A percentile compares a stretch with the other conserved stretches of the same genome.
phyloP scores from a whole-genome alignment of 2,113 vertebrate species.

The Verasper variegatus region DNA sequence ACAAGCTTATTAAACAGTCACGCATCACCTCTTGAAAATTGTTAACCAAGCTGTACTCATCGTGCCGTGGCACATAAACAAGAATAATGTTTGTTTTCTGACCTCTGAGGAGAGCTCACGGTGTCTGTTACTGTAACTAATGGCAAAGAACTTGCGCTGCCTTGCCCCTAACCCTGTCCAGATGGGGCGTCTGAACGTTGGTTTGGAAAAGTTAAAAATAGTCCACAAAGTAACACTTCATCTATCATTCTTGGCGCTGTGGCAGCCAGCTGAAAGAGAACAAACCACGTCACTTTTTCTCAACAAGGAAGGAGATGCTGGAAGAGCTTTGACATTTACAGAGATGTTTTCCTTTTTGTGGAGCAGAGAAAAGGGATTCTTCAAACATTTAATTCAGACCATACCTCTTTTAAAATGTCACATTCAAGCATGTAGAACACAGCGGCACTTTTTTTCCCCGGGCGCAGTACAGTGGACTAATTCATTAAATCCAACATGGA shows the following conservation, averaged over 20 bases:
- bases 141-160: slow-evolving; percentile 55
- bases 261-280: slow-evolving; percentile 74
- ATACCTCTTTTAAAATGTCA: slow-evolving; percentile 64
- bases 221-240: slow-evolving; percentile 74
- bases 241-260: slow-evolving; percentile 62
- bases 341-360: slow-evolving; percentile 51
- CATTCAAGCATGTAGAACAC: slow-evolving; percentile 26
- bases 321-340: slow-evolving; percentile 69
- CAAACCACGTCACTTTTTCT: slow-evolving; percentile 68
- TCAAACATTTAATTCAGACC: slow-evolving; percentile 47
- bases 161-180: slow-evolving; percentile 71
- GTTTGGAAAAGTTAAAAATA: slow-evolving; percentile 80
- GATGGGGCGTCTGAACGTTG: slow-evolving; percentile 69
- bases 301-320: slow-evolving; percentile 59
- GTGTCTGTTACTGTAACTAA: slow-evolving; percentile 64
- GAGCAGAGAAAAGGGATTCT: slow-evolving; percentile 33
- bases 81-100: slow-evolving; percentile 62
- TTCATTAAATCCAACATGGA: slow-evolving; percentile 47
- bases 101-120: slow-evolving; percentile 43
- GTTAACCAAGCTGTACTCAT: slow-evolving; percentile 45
- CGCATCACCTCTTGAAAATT: slow-evolving; percentile 54
- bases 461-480: slow-evolving; percentile 8
- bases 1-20: slow-evolving; percentile 57
- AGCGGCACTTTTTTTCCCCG: slow-evolving; percentile 1
- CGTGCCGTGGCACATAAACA: slow-evolving; percentile 60